Base-by-base conservation (phyloP, 2,888 invertebrate species). In the Apocheima hispidaria region DNA sequence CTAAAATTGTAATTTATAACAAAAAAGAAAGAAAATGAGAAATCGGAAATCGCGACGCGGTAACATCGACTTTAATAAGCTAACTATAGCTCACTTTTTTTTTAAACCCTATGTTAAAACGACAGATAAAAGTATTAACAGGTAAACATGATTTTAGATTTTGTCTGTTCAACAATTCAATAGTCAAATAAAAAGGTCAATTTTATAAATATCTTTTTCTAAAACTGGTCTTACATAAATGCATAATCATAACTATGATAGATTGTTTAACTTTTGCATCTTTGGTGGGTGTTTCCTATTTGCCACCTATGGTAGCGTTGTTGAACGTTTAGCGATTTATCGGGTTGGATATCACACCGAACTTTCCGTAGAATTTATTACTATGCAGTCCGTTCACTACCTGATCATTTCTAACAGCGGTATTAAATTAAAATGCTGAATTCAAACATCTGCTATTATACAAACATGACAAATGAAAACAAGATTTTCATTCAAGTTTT, bases 271-370 rank as follows among this genome's bases (percentile, higher is more conserved):
- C 53, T 44, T 10, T 38, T 60, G 33, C 21, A 33, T 54, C 53
- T 63, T 58, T 54, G 55, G 65, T 63, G 65, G 65, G 41, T 52
- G 52, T 61, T 66, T 68, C 10, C 63, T 69, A 70, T 65, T n/a
- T 49, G 70, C 68, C 65, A 68, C 69, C 68, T 68, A 30, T 58
- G 58, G 58, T 44, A 58, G 73, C 62, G 58, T 35, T 48, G 7
- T 48, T 33, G 9, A 28, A 35, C 10, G 4, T 20, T 44, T 26
- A 3, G 12, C 26, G 26, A 14, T 26, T 41, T 4, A 14, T 43
- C 9, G 1, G 6, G 43, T 1, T 16, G n/a, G 26, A 23, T 5
- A 5, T 23, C 7, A 9, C 41, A 30, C 4, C 9, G 30, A 54
- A 26, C 12, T 12, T 38, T 38, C 9, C 9, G 2, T 38, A 18